phyloP scores from a whole-genome alignment of 2,113 vertebrate species.

The Paradoxurus hermaphroditus region DNA sequence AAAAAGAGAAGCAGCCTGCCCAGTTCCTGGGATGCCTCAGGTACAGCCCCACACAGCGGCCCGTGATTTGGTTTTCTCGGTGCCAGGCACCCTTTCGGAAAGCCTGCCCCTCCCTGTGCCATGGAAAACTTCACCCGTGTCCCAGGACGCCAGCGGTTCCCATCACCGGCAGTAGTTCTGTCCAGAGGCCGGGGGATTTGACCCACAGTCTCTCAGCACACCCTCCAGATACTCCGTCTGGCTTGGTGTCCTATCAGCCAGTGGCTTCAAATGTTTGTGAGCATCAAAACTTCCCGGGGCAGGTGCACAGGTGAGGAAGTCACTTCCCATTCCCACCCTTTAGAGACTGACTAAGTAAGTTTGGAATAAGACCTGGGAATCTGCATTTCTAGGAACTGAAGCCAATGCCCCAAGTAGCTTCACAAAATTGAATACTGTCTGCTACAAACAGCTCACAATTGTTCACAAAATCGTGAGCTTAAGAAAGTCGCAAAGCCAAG shows the following conservation, averaged over 20 bases:
- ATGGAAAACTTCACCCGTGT: too few relatives aligned
- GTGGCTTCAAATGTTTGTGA: background rate
- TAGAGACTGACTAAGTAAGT: background rate
- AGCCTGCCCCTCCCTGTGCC: background rate
- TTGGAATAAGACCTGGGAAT: accelerated
- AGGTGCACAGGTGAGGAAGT: too few relatives aligned
- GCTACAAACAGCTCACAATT: background rate
- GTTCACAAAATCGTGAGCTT: background rate
- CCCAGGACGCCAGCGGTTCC: background rate
- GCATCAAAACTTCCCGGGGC: too few relatives aligned
- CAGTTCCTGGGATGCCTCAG: background rate
- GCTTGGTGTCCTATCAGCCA: background rate
- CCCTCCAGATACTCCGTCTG: background rate
- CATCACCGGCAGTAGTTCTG: background rate
- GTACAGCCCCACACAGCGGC: background rate
- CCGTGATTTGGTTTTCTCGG: too few relatives aligned
- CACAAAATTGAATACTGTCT: background rate
- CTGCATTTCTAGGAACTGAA: background rate
- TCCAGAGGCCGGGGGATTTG: background rate
- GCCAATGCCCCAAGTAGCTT: background rate
- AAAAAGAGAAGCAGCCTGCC: background rate
- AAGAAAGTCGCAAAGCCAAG: background rate
- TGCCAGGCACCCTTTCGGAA: too few relatives aligned
- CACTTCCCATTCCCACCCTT: background rate
- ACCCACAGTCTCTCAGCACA: background rate